Conservation (phyloP, 2,113 vertebrate species). For the Aptenodytes patagonicus region DNA sequence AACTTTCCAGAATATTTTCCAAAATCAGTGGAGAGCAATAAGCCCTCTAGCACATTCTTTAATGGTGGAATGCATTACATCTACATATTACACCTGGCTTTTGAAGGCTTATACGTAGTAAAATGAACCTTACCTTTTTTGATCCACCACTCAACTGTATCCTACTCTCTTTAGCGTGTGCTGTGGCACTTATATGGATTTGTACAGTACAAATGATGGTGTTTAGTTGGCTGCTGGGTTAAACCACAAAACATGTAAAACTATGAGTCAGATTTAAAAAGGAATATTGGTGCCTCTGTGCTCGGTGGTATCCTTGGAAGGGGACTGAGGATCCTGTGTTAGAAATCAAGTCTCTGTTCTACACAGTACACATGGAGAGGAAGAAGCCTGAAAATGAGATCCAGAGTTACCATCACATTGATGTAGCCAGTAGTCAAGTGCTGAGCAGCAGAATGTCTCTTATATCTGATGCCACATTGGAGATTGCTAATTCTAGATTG, state of each 20-base stretch:
- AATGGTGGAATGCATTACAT: not conserved
- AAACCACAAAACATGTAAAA: not conserved
- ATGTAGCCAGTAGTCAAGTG: not conserved
- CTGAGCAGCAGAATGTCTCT: not conserved
- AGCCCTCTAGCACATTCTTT: not conserved
- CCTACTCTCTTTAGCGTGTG: rapidly evolving
- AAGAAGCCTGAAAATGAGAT: not conserved
- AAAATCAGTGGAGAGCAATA: not conserved
- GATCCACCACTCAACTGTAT: not conserved
- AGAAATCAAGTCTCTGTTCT: not conserved
- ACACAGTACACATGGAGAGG: not conserved
- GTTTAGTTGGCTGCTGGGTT: too few species aligned
- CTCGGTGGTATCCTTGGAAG: not conserved
- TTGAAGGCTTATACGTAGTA: not conserved
- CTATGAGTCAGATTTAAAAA: not conserved
- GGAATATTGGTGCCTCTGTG: not conserved
- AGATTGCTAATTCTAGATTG: not conserved
- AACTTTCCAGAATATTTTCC: not conserved
- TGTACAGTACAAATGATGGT: not conserved
- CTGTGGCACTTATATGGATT: not conserved
- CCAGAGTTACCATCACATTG: not conserved
- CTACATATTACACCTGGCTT: not conserved
- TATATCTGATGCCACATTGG: not conserved
- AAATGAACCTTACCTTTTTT: not conserved
- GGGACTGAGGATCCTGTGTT: not conserved